Base-by-base conservation (phyloP, 2,113 vertebrate species). In the Sylvia atricapilla region DNA sequence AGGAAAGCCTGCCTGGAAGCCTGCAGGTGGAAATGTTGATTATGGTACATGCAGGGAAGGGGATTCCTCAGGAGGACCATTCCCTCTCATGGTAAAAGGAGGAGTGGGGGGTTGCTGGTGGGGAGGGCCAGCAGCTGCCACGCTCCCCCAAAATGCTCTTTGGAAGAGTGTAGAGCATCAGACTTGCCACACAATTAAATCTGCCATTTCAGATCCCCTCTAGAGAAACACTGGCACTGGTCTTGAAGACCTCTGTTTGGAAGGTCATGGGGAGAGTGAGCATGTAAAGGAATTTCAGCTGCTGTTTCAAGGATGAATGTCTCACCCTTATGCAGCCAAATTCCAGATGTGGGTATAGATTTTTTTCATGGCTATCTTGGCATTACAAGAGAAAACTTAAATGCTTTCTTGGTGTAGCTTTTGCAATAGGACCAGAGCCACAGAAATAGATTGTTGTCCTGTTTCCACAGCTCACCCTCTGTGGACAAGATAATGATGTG, bases 1-100 rank as follows among this genome's bases (percentile, higher is more conserved):
- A 15, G 24, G 10, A 37, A 58, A 59, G 17, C 44, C 47, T 79
- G 0, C 33, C 23, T 28, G 7, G 19, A 49, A 62, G 23, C 17
- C 23, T 67, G 35, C 35, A 30, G 19, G 5, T 70, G 16, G 41
- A 55, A 87, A 11, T 50, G 41, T 24, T 60, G 43, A 24, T 39
- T 1, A 0, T 46, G 64, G 35, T 13, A 4, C 3, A 21, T 53
- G 22, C 41, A 0, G 0, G 16, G 37, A 27, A 49, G 24, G 41
- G 15, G 4, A 24, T 77, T 66, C 33, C 46, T 41, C 4, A 1
- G 41, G 28, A 62, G 11, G 7, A 33, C 22, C 8, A 0, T 25
- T 73, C 72, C 25, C 25, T 63, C 23, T 46, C 11, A 1, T 0
- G 7, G 22, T 9, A 15, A 70, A 37, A 72, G 17, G 15, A 27